These are phyloP conservation scores for Drosophila santomea DNA, from an alignment of 1,140 invertebrate species.

Conservation along the genomic window DNA sequence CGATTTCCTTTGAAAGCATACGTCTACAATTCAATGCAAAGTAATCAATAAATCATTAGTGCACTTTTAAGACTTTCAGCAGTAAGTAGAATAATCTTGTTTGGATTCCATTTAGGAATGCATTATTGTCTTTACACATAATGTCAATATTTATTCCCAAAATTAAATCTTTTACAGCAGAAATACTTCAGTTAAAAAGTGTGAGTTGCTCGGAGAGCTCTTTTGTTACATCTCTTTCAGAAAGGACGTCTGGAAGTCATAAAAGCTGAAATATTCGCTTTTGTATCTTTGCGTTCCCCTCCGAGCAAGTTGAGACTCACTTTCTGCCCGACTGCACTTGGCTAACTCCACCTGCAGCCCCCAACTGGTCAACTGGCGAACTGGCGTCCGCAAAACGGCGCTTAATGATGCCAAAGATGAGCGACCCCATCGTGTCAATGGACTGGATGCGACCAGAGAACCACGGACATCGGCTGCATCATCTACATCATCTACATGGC, in stretches of 20 bases:
- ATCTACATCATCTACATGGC: constrained; percentile 75
- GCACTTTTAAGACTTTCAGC: too few species aligned
- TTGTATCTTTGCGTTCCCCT: constrained; percentile 28
- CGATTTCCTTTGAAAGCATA: not conserved
- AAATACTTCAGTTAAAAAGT: not conserved
- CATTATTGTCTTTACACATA: not conserved
- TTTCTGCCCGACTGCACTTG: constrained; percentile 75
- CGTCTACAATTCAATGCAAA: too few species aligned
- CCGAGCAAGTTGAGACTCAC: constrained; percentile 47
- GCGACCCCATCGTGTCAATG: constrained; percentile 68
- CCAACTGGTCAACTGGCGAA: not conserved
- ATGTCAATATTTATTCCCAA: not conserved
- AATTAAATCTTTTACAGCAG: too few species aligned
- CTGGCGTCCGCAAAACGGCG: constrained; percentile 60
- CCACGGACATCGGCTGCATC: constrained; percentile 28
- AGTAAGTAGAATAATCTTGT: too few species aligned
- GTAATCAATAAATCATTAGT: too few species aligned
- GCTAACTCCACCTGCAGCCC: constrained; percentile 48
- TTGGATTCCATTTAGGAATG: not conserved
- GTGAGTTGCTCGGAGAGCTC: not conserved
- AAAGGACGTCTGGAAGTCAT: constrained; percentile 14
- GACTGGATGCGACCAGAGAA: constrained; percentile 41
- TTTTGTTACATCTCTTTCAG: not conserved
- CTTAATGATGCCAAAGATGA: constrained; percentile 81
- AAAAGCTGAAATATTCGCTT: constrained; percentile 25